Base-by-base conservation (phyloP, 2,113 vertebrate genomes). In the Limnothrissa miodon region DNA sequence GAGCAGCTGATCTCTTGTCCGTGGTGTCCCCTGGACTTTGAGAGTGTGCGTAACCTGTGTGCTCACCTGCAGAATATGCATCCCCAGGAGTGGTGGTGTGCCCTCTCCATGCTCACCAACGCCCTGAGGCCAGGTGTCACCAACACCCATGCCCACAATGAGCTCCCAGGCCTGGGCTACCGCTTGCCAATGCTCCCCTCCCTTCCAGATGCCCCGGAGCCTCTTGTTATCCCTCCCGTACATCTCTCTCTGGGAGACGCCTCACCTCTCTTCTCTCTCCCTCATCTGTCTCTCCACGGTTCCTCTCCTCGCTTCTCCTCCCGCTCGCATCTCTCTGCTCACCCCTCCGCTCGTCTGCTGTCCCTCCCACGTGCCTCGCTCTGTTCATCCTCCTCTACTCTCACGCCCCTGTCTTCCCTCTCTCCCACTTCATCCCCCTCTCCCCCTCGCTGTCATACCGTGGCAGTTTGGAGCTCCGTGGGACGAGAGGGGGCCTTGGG, bases 361-460 rank as follows among this genome's bases (percentile, higher is more conserved):
- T 42, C 15, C 83, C 15, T 39, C 78, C 2, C 11, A 3, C 80
- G 62, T 74, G 84, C 11, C 62, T 85, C 39, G 21, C 62, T 51
- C 83, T 83, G 78, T 36, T 88, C 78, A 45, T 85, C 17, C 74
- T n/a, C n/a, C n/a, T 88, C 21, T 82, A 70, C 80, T 78, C 66
- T 15, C 4, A 33, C 19, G 66, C 66, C 66, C 1, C 15, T 74
- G 83, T 46, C 80, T 39, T 53, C 15, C 84, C 5, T 74, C 29
- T 74, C 66, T 36, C 66, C 39, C 66, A 29, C 66, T 13, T 39
- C 85, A 48, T 78, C 36, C n/a, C n/a, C n/a, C 29, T 59, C n/a
- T 45, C 17, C 70, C 7, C 70, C 83, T 11, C 39, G 82, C 10
- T 81, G 83, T 53, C 51, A 80, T 0, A 10, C 80, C 11, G 36